Base-by-base conservation (phyloP, 2,888 invertebrate species). In the Argyra leucocephala region DNA sequence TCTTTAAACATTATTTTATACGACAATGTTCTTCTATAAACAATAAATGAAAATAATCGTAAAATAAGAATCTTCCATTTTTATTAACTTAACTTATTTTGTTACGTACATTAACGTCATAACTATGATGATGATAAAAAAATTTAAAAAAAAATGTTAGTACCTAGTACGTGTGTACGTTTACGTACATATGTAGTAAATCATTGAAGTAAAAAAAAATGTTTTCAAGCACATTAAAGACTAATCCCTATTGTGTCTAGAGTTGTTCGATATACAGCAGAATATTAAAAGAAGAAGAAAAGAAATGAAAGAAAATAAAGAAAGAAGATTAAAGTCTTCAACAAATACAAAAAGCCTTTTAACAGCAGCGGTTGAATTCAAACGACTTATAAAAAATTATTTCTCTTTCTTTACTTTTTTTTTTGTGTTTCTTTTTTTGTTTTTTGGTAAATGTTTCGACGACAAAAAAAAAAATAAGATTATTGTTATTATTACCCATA, bases 271-370 rank as follows among this genome's bases (percentile, higher is more conserved):
- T 48, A 15, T 18, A 18, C 15, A 5, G 31, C 5, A 31, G 10
- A 31, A 7, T 5, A 31, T 31, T 7, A 31, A 10, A 31, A 31
- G 10, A 31, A 48, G 18, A 18, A 6, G 48, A 18, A 48, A 48
- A 48, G 15, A 48, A 48, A 18, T 31, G 31, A 31, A 31, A 31
- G 12, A 31, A 31, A 31, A 31, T 10, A 31, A 31, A 7, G 12
- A 31, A 31, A 15, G 48, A n/a, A 15, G 48, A 48, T 48, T 48
- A 48, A 48, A 48, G 48, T 48, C 48, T 48, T 48, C 48, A 48
- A 48, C 48, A 48, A 48, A 48, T 48, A 48, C 48, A 48, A 48
- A 48, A 48, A 48, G 48, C 48, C 48, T 48, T 48, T 48, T 48
- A 48, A n/a, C 48, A 48, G 48, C 48, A 48, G 48, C 48, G 48